phyloP scores from a whole-genome alignment of 1,140 invertebrate genomes.

The Aethina tumida region DNA sequence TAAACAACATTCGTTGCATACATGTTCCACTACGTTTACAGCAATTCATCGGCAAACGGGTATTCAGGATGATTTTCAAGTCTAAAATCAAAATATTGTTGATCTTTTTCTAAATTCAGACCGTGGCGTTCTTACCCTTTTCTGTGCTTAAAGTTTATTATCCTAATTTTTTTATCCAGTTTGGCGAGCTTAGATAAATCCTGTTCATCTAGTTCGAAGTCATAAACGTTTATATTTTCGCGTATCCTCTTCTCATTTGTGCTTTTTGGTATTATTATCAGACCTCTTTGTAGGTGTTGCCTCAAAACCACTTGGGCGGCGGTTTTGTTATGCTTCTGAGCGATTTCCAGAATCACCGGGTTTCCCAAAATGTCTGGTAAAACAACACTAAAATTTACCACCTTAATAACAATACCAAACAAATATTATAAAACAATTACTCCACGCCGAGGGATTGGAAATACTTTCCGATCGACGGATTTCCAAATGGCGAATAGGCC shows the following conservation, averaged over 20 bases:
- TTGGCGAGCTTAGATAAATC: slow-evolving; percentile 42
- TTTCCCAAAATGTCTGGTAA: slow-evolving; percentile 50
- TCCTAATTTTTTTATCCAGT: slow-evolving; percentile 45
- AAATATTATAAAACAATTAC: slow-evolving; percentile 22
- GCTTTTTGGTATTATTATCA: slow-evolving; percentile 50
- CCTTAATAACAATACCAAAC: not conserved
- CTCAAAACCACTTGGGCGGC: slow-evolving; percentile 49
- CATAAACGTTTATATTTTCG: slow-evolving; percentile 50
- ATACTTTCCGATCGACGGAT: slow-evolving; percentile 47
- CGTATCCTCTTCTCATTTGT: slow-evolving; percentile 39
- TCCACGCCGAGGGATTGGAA: slow-evolving; percentile 37
- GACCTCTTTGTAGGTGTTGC: slow-evolving; percentile 41
- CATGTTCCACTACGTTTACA: too few species aligned
- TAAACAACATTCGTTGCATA: too few species aligned
- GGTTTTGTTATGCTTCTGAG: slow-evolving; percentile 38
- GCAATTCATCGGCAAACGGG: too few species aligned
- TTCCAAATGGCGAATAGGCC: slow-evolving; percentile 76
- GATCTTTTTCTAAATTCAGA: too few species aligned
- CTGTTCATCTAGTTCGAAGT: slow-evolving; percentile 44
- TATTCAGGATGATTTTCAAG: slow-evolving; percentile 47
- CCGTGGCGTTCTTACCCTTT: too few species aligned
- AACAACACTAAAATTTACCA: slow-evolving; percentile 27
- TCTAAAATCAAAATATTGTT: too few species aligned
- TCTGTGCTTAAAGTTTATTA: slow-evolving; percentile 47
- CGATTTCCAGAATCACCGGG: slow-evolving; percentile 38